A percentile compares a stretch with the other conserved stretches of the same genome.
Evolutionary conservation across 2,113 vertebrate genomes (phyloP).

Genomic region (Lagenorhynchus albirostris): DNA sequence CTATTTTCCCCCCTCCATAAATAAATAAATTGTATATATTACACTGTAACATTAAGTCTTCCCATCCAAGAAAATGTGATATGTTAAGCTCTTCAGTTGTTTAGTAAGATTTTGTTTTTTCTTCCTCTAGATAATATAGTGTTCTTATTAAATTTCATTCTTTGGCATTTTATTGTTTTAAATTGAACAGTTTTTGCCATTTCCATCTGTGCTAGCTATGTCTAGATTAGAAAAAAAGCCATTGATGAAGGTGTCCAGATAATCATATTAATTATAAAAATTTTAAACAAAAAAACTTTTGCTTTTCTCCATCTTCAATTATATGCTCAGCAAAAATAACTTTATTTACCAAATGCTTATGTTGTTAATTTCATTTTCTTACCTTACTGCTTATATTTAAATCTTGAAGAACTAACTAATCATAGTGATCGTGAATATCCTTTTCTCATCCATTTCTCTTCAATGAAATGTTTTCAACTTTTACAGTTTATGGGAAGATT

Average conservation of each 20-base stretch:
- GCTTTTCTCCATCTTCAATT: neutral
- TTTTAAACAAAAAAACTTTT: neutral
- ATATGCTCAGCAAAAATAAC: neutral
- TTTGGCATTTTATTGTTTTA: neutral
- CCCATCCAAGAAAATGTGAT: neutral
- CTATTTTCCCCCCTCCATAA: neutral
- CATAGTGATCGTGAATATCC: neutral
- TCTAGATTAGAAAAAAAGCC: neutral
- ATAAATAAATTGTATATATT: neutral
- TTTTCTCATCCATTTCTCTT: neutral
- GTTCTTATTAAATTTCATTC: neutral
- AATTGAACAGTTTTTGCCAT: neutral
- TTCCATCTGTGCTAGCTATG: neutral
- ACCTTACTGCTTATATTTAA: neutral
- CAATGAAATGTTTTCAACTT: neutral
- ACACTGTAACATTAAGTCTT: neutral
- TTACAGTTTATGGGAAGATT: neutral
- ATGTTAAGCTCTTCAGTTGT: neutral
- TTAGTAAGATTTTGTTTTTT: neutral
- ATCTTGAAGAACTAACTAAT: neutral
- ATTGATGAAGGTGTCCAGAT: neutral
- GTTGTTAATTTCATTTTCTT: neutral
- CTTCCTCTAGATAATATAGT: neutral
- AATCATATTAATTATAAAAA: neutral
- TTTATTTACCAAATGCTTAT: neutral